phyloP scores from a whole-genome alignment of 2,797 vertebrate species.

The Morus bassanus region DNA sequence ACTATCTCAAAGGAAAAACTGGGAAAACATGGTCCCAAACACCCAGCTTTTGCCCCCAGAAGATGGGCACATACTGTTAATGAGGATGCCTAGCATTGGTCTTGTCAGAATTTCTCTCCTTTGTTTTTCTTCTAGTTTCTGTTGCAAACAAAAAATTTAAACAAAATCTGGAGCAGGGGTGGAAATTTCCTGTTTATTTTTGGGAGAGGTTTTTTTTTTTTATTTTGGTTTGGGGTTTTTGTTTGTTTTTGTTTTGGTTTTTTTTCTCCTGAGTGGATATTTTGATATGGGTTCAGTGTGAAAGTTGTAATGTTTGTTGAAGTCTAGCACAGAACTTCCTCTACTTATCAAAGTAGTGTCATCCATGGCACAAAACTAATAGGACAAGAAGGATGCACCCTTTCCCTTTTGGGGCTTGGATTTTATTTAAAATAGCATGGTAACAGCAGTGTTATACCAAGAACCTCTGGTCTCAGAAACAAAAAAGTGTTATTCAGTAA shows the following conservation, averaged over 20 bases:
- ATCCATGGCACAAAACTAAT: neutral
- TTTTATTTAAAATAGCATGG: neutral
- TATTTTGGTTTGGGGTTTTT: neutral
- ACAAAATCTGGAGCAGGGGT: neutral
- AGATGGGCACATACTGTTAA: neutral
- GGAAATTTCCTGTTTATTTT: neutral
- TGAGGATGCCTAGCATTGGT: neutral
- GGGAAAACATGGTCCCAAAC: neutral
- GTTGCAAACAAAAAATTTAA: neutral
- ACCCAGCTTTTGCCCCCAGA: neutral
- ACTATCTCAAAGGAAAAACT: neutral
- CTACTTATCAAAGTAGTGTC: neutral
- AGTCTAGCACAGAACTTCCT: neutral
- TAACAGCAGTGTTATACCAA: neutral
- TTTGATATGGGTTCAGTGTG: neutral
- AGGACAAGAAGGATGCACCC: neutral
- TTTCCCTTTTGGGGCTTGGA: neutral
- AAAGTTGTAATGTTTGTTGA: neutral
- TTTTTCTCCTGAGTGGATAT: neutral
- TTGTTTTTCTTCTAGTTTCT: neutral
- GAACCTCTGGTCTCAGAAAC: neutral
- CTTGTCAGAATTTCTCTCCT: neutral
- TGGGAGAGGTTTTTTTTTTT: neutral
- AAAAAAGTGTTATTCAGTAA: neutral
- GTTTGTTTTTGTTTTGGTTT: too few species aligned